phyloP scores from a whole-genome alignment of 2,797 vertebrate species.

The Tarsius wallacei region DNA sequence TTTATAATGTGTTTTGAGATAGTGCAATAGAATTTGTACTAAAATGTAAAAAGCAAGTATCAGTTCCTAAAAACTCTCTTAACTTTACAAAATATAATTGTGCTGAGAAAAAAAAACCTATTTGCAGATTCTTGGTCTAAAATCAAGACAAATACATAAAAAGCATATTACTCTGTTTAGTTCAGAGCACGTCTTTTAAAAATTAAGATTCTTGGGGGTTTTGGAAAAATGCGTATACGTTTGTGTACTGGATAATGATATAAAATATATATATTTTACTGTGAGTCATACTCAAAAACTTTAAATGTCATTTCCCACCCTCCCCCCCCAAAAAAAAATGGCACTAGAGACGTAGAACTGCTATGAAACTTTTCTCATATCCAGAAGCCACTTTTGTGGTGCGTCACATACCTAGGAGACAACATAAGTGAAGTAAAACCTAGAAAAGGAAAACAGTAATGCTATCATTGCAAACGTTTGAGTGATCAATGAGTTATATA shows the following conservation, averaged over 20 bases:
- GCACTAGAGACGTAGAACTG: neutral
- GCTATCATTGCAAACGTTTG: constrained; percentile 7
- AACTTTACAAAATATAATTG: neutral
- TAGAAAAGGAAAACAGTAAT: neutral
- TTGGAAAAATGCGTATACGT: neutral
- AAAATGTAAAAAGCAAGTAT: neutral
- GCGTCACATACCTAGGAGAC: neutral
- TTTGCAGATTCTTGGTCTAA: neutral
- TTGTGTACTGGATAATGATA: neutral
- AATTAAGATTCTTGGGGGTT: neutral
- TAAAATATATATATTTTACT: neutral
- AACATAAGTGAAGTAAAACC: neutral
- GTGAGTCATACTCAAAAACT: neutral
- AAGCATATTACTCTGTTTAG: neutral
- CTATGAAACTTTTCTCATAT: neutral
- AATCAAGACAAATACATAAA: neutral
- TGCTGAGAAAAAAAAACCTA: neutral
- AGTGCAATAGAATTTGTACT: neutral
- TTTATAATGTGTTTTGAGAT: neutral
- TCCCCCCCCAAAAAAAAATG: neutral
- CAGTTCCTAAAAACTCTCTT: neutral
- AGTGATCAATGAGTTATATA: neutral
- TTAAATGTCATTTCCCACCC: neutral
- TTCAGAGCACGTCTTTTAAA: neutral
- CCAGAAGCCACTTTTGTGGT: neutral